Conservation (phyloP, 2,113 vertebrate genomes). For the Actenoides hombroni region DNA sequence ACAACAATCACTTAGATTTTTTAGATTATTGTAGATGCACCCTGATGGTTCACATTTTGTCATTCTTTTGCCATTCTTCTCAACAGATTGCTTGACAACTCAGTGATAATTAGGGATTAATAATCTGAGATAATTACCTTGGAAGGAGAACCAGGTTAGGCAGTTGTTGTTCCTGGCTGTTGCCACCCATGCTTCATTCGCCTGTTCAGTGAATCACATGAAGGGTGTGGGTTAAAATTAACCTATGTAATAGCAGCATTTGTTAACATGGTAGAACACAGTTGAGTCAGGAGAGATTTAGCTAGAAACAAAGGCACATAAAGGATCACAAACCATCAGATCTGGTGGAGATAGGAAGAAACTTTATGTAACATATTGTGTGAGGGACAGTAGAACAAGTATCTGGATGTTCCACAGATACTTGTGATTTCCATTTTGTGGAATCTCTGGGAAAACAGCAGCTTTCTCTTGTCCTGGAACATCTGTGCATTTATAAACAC, state of each 20-base stretch:
- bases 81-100: not conserved
- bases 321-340: not conserved
- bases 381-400: not conserved
- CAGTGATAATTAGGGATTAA: not conserved
- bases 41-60: not conserved
- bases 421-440: not conserved
- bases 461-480: not conserved
- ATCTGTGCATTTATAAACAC: not conserved
- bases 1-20: not conserved
- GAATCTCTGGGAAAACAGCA: not conserved
- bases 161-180: not conserved
- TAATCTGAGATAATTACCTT: not conserved
- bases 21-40: not conserved
- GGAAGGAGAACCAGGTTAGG: not conserved
- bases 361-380: not conserved
- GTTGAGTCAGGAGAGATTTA: not conserved
- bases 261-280: fast-evolving
- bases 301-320: not conserved
- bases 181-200: not conserved
- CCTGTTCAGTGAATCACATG: not conserved
- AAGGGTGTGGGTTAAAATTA: not conserved
- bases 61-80: not conserved
- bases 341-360: not conserved
- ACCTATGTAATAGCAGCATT: not conserved
- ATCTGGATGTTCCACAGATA: not conserved